Conservation (phyloP, 2,113 vertebrate genomes). For the Labeo rohita region DNA sequence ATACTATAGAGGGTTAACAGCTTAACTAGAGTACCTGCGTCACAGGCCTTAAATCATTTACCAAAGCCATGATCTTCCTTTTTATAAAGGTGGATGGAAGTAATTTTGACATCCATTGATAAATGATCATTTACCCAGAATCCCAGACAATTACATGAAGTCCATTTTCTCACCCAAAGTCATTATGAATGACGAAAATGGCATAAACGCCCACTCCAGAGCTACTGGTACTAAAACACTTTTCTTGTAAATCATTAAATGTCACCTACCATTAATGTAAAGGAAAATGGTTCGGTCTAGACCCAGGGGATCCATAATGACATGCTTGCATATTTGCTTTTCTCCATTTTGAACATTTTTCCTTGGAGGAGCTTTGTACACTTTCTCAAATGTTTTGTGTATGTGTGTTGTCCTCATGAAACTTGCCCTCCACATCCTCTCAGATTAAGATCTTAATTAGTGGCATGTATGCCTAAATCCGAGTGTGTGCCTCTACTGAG, state of each 20-base stretch:
- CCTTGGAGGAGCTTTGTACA: slow-evolving; percentile 2
- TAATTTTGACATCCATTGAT: neutral
- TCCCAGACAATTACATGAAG: slow-evolving; percentile 1
- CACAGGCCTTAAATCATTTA: neutral
- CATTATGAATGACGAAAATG: neutral
- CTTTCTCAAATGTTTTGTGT: slow-evolving; percentile 30
- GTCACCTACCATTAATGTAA: slow-evolving; percentile 14
- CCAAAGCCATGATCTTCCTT: neutral
- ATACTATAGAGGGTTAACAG: neutral
- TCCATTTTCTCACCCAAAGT: neutral
- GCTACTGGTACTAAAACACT: neutral
- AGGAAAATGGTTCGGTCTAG: slow-evolving; percentile 4
- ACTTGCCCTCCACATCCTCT: slow-evolving; percentile 39
- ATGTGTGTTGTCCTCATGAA: slow-evolving; percentile 39
- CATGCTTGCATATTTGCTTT: slow-evolving; percentile 40
- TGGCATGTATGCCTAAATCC: slow-evolving; percentile 37
- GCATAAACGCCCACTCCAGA: neutral
- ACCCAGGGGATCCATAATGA: neutral
- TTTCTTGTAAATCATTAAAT: slow-evolving; percentile 26
- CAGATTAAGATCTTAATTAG: slow-evolving; percentile 56
- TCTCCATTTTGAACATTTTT: slow-evolving; percentile 45
- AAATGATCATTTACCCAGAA: neutral
- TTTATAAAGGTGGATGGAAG: neutral
- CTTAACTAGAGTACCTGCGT: neutral
- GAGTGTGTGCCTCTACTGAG: slow-evolving; percentile 24